Percentiles rank a stretch among this genome's conserved stretches.
phyloP scores from a whole-genome alignment of 1,140 invertebrate genomes.

The Drosophila serrata region DNA sequence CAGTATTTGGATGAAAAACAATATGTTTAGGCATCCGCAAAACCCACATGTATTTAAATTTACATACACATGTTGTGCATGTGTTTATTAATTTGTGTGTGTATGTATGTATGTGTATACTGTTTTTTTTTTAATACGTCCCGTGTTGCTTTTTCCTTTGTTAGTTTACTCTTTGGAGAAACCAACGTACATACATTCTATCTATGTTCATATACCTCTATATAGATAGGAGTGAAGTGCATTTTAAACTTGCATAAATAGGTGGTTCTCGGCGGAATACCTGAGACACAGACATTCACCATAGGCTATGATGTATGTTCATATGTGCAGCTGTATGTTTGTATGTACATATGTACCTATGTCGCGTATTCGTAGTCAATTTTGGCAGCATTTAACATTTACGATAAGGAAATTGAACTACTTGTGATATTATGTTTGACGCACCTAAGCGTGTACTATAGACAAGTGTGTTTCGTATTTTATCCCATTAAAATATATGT shows the following conservation, averaged over 20 bases:
- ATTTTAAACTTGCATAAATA: neutral
- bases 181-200: neutral
- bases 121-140: slow-evolving; percentile 1
- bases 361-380: neutral
- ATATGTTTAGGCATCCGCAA: neutral
- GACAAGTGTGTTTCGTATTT: neutral
- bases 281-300: neutral
- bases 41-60: slow-evolving; percentile 2
- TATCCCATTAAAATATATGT: neutral
- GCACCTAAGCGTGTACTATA: too few relatives aligned
- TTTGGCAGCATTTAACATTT: neutral
- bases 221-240: neutral
- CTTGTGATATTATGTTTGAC: neutral
- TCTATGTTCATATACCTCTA: neutral
- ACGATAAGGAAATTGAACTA: neutral
- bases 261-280: neutral
- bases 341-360: neutral
- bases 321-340: slow-evolving; percentile 4
- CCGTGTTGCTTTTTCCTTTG: slow-evolving; percentile 9
- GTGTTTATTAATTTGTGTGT: slow-evolving; percentile 13
- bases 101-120: slow-evolving; percentile 10
- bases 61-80: slow-evolving; percentile 5
- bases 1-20: neutral
- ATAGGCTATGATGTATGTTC: neutral
- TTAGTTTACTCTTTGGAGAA: neutral